Evolutionary conservation across 2,888 invertebrate species (phyloP).

Genomic region (Lepeophtheirus nordmannii): DNA sequence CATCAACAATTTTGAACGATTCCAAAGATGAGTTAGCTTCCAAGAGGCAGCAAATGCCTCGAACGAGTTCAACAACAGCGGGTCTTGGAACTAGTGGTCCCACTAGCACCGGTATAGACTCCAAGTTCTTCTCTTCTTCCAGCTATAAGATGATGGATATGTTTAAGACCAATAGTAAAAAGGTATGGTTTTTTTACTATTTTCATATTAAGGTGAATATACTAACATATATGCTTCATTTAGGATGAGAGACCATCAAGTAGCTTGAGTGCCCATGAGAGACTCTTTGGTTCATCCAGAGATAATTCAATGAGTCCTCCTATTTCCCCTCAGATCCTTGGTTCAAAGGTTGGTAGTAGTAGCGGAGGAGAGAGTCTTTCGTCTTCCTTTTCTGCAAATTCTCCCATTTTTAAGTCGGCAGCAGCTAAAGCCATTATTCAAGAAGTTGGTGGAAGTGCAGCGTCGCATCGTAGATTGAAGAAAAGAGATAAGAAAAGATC

Average conservation of each 20-base stretch:
- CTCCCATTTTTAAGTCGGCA: constrained; percentile 65
- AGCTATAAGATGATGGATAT: constrained; percentile 1
- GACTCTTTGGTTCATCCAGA: constrained; percentile 31
- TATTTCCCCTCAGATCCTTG: constrained; percentile 10
- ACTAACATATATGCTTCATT: too few species aligned
- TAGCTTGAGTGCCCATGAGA: constrained; percentile 32
- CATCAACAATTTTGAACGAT: neutral
- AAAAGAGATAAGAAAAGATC: constrained; percentile 1
- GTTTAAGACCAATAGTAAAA: neutral
- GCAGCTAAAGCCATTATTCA: constrained; percentile 71
- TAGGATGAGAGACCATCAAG: constrained; percentile 27
- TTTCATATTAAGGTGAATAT: too few species aligned
- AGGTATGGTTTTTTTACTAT: neutral
- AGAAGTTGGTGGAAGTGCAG: constrained; percentile 36
- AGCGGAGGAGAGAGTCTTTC: constrained; percentile 5
- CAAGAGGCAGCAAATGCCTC: too few species aligned
- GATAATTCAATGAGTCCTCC: constrained; percentile 24
- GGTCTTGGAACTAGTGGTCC: neutral
- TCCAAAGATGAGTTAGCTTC: neutral
- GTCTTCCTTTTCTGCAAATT: constrained; percentile 14
- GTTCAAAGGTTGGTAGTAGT: neutral
- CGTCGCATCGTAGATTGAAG: neutral
- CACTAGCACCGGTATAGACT: neutral
- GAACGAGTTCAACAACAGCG: neutral
- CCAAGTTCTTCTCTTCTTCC: neutral